A percentile compares a stretch with the other conserved stretches of the same genome.
These are phyloP conservation scores for Polypterus senegalus DNA, from an alignment of 2,113 vertebrate species.

Conservation along the genomic window DNA sequence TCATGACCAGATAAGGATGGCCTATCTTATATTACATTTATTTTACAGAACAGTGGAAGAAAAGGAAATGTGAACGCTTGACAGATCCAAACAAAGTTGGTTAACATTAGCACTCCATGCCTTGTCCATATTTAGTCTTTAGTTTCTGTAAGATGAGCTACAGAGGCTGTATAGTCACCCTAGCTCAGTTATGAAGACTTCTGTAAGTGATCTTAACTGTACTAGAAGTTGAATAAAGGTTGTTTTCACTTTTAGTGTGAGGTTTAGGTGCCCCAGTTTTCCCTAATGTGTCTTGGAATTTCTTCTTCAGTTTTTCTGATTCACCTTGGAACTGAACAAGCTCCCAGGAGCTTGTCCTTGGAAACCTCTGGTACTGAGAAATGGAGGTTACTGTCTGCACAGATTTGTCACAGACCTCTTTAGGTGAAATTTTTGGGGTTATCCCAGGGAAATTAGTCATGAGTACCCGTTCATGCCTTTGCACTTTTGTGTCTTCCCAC, in stretches of 20 bases:
- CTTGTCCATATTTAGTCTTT: too few species aligned
- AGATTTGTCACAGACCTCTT: slow-evolving; percentile 30
- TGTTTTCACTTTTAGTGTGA: slow-evolving; percentile 24
- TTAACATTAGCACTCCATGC: too few species aligned
- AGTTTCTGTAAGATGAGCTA: too few species aligned
- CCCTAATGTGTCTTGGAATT: slow-evolving; percentile 25
- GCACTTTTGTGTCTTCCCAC: slow-evolving; percentile 53
- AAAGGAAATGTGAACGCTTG: too few species aligned
- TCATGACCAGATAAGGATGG: too few species aligned
- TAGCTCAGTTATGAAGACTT: not conserved
- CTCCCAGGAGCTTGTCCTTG: slow-evolving; percentile 35
- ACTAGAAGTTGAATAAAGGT: slow-evolving; percentile 19
- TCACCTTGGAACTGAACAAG: slow-evolving; percentile 29
- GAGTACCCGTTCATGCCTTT: slow-evolving; percentile 45
- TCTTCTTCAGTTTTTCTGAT: slow-evolving; percentile 24
- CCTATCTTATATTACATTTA: too few species aligned
- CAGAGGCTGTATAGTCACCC: too few species aligned
- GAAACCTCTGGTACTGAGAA: slow-evolving; percentile 40
- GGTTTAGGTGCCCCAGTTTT: slow-evolving; percentile 24
- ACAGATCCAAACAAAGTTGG: too few species aligned
- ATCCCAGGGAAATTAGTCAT: slow-evolving; percentile 36
- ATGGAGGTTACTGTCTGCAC: slow-evolving; percentile 56
- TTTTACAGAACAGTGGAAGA: too few species aligned
- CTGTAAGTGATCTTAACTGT: not conserved
- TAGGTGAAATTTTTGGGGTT: slow-evolving; percentile 22